Evolutionary conservation across 2,797 vertebrate genomes (phyloP).

Genomic region (Chelmon rostratus): DNA sequence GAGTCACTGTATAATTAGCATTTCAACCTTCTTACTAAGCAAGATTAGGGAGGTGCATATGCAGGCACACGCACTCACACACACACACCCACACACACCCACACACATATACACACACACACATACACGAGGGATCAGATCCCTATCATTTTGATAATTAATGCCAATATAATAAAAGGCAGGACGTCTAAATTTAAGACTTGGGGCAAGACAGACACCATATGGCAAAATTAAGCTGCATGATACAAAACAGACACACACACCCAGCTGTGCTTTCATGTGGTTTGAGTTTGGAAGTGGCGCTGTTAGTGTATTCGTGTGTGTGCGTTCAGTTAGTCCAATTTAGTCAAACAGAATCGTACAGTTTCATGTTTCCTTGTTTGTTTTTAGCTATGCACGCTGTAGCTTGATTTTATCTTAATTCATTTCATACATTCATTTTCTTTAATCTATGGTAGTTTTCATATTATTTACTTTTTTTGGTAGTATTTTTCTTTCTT

Average conservation of each 20-base stretch:
- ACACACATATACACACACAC: constrained; percentile 21
- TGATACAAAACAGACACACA: constrained; percentile 70
- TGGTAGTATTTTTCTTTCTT: neutral
- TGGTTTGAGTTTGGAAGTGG: constrained; percentile 51
- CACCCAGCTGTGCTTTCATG: constrained; percentile 64
- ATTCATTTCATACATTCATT: neutral
- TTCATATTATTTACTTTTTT: neutral
- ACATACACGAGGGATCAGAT: constrained; percentile 40
- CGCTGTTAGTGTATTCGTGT: neutral
- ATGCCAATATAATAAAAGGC: constrained; percentile 76
- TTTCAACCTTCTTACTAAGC: constrained; percentile 65
- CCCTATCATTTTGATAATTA: constrained; percentile 81
- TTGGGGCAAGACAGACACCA: constrained; percentile 58
- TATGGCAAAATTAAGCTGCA: constrained; percentile 62
- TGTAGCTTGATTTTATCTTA: neutral
- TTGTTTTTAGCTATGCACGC: constrained; percentile 13
- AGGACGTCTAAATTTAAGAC: constrained; percentile 73
- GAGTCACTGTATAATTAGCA: constrained; percentile 73
- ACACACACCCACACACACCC: constrained; percentile 25
- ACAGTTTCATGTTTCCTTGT: neutral
- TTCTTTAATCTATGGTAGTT: neutral
- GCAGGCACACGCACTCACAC: constrained; percentile 16
- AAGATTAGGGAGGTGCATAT: constrained; percentile 55
- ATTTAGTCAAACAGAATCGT: constrained; percentile 8
- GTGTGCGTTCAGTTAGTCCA: constrained; percentile 14